These are phyloP conservation scores for Spermophilus dauricus DNA, from an alignment of 2,113 vertebrate species.

Conservation along the genomic window DNA sequence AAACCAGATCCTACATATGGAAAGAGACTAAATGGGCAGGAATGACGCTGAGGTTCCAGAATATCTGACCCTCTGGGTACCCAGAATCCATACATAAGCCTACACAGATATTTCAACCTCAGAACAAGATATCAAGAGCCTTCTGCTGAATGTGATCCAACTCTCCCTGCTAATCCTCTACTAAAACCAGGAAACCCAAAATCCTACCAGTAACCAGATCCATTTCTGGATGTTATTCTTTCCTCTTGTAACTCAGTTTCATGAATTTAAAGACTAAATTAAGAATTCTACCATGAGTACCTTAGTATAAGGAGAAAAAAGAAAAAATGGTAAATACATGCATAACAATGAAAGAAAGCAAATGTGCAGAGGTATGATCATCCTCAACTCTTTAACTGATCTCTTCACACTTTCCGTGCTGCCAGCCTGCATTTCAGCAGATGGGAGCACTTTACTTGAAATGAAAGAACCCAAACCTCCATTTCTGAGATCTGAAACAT, in stretches of 20 bases:
- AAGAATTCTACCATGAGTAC: not conserved
- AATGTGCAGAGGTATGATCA: not conserved
- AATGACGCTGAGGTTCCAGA: not conserved
- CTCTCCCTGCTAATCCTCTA: not conserved
- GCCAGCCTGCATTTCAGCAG: not conserved
- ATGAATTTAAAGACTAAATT: constrained; percentile 20
- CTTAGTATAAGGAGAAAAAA: not conserved
- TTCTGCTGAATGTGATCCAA: not conserved
- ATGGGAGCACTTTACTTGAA: not conserved
- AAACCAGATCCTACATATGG: not conserved
- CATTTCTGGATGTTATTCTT: not conserved
- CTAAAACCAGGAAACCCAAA: not conserved
- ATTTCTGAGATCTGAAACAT: not conserved
- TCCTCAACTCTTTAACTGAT: not conserved
- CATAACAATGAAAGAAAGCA: not conserved
- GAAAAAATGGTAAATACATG: not conserved
- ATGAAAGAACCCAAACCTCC: not conserved
- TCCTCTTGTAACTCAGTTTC: not conserved
- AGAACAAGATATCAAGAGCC: not conserved
- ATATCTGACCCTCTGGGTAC: not conserved
- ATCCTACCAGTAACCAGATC: not conserved
- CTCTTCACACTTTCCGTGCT: not conserved
- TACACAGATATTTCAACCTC: not conserved
- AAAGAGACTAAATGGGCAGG: not conserved
- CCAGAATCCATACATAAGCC: not conserved